Evolutionary conservation across 2,797 vertebrate species (phyloP).

Genomic region (Rhinogobio ventralis): DNA sequence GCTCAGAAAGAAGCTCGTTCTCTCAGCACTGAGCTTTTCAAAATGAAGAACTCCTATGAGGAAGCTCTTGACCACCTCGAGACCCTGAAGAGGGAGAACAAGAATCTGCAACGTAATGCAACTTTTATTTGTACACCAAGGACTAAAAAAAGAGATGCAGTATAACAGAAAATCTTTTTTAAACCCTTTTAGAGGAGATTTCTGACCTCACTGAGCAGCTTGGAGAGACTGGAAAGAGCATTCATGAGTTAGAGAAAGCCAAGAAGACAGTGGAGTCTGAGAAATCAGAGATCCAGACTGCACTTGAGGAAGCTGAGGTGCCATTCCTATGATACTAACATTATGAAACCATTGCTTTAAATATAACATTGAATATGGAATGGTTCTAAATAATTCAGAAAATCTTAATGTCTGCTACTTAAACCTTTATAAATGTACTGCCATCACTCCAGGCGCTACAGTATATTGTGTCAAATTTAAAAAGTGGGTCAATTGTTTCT

Average conservation of each 20-base stretch:
- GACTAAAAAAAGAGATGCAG: too few species aligned
- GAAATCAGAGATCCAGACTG: constrained; percentile 84
- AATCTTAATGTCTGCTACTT: neutral
- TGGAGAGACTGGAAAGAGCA: constrained; percentile 84
- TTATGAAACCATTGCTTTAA: neutral
- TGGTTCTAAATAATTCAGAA: neutral
- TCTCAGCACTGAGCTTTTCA: constrained; percentile 47
- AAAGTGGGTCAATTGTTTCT: too few species aligned
- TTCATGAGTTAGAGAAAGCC: constrained; percentile 87
- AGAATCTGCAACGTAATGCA: constrained; percentile 57
- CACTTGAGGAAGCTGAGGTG: constrained; percentile 84
- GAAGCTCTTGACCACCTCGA: constrained; percentile 49
- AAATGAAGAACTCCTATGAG: constrained; percentile 43
- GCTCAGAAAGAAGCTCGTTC: constrained; percentile 62
- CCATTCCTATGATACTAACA: neutral
- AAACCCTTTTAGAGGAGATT: constrained; percentile 87
- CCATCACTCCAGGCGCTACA: too few species aligned
- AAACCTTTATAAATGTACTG: neutral
- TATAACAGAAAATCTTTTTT: neutral
- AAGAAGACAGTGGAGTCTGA: constrained; percentile 86
- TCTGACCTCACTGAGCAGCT: constrained; percentile 88
- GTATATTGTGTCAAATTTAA: too few species aligned
- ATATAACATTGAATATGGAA: neutral
- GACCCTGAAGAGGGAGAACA: constrained; percentile 55
- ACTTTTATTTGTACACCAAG: neutral